These are phyloP conservation scores for Brevimyrus niger DNA, from an alignment of 2,113 vertebrate genomes.

Conservation along the genomic window DNA sequence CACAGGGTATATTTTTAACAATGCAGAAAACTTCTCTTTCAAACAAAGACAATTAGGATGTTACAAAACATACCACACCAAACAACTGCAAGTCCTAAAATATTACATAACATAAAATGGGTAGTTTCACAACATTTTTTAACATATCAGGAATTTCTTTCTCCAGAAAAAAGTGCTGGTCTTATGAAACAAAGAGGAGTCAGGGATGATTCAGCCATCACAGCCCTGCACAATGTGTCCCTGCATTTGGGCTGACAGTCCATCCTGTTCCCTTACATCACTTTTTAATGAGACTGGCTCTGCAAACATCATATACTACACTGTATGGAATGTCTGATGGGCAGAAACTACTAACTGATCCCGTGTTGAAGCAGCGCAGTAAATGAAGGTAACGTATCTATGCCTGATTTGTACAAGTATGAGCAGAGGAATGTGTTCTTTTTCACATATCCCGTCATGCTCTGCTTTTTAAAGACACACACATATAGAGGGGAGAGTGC, in stretches of 20 bases:
- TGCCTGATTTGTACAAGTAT: neutral
- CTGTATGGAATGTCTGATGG: neutral
- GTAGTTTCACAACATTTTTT: neutral
- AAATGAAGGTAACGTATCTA: neutral
- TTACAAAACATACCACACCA: neutral
- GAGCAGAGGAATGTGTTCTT: neutral
- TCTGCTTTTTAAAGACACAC: neutral
- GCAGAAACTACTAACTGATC: neutral
- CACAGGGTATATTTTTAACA: neutral
- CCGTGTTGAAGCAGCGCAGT: neutral
- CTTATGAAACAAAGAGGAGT: neutral
- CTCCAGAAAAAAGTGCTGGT: neutral
- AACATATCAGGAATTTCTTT: neutral
- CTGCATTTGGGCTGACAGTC: neutral
- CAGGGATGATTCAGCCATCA: neutral
- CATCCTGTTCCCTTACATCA: neutral
- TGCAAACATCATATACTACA: neutral
- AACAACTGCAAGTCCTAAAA: neutral
- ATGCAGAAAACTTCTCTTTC: neutral
- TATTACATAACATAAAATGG: neutral
- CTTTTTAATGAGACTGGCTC: neutral
- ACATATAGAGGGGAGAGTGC: neutral
- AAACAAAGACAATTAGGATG: neutral
- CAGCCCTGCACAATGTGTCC: neutral
- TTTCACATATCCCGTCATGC: neutral